Percentiles rank a stretch among this genome's conserved stretches.
These are phyloP conservation scores for Dryobotodes eremita DNA, from an alignment of 2,888 invertebrate species.

Conservation along the genomic window DNA sequence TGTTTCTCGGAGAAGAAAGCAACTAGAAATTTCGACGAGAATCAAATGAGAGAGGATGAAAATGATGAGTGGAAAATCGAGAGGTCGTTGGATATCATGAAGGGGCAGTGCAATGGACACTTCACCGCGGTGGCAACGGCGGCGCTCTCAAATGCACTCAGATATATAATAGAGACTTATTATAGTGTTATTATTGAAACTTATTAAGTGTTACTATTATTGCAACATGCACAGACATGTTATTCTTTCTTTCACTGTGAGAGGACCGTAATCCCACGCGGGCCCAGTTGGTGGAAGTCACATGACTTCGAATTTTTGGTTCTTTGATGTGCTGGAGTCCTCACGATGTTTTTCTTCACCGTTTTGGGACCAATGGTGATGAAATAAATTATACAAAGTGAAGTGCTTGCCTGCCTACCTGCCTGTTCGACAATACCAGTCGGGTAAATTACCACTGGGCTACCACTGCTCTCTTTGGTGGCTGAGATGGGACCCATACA, in stretches of 20 bases:
- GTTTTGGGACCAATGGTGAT: neutral
- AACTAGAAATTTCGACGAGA: neutral
- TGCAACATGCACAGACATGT: too few relatives aligned
- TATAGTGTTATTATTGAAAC: constrained; percentile 5
- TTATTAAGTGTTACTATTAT: neutral
- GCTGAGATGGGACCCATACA: too few relatives aligned
- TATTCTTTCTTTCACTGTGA: neutral
- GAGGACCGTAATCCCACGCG: neutral
- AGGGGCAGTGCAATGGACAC: constrained; percentile 69
- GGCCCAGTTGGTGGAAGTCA: neutral
- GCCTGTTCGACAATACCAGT: too few relatives aligned
- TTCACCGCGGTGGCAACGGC: constrained; percentile 71
- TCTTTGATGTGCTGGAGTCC: neutral
- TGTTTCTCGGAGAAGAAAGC: constrained; percentile 67
- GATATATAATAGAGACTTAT: constrained; percentile 71
- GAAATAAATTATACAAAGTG: too few relatives aligned
- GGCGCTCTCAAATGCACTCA: constrained; percentile 64
- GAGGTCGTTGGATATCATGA: constrained; percentile 27
- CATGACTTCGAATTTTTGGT: neutral
- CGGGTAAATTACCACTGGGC: too few relatives aligned
- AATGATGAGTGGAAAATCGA: neutral
- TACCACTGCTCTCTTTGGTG: too few relatives aligned
- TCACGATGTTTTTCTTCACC: neutral
- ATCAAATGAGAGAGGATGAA: neutral
- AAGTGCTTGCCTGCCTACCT: too few relatives aligned